phyloP scores from a whole-genome alignment of 2,888 invertebrate species.

The Orthosia gracilis region DNA sequence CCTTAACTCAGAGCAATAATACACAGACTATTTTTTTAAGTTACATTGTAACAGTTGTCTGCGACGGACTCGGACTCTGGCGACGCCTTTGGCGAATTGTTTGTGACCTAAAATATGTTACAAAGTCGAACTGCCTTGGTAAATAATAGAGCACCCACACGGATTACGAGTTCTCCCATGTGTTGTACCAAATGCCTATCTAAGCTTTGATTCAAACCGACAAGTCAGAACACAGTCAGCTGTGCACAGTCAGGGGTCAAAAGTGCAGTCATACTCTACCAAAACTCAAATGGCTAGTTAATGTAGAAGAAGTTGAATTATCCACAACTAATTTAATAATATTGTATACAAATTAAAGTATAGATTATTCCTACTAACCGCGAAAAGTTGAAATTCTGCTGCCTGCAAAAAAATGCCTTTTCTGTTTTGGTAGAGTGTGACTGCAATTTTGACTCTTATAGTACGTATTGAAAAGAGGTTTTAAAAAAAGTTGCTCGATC shows the following conservation, averaged over 20 bases:
- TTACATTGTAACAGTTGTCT: constrained; percentile 45
- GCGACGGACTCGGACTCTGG: not conserved
- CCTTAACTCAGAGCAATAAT: constrained; percentile 31
- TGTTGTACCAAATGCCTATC: not conserved
- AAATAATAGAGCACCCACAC: constrained; percentile 16
- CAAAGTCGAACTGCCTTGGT: constrained; percentile 33
- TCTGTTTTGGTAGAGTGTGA: no score
- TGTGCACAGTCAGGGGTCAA: no score
- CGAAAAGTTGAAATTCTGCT: no score
- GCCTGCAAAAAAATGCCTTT: no score
- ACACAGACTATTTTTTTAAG: constrained; percentile 41
- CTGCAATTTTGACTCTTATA: no score
- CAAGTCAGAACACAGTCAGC: not conserved
- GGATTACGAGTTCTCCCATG: constrained; percentile 4
- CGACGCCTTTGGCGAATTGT: constrained; percentile 31
- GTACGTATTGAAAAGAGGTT: not conserved
- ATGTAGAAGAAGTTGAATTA: no score
- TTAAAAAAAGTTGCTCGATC: not conserved
- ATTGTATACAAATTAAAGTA: no score
- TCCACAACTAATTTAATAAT: no score
- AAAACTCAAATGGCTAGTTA: no score
- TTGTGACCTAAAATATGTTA: constrained; percentile 36
- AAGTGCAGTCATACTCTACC: no score
- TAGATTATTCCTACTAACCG: no score
- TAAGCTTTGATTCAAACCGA: constrained; percentile 25